Percentiles rank a stretch among this genome's conserved stretches.
phyloP scores from a whole-genome alignment of 2,797 vertebrate genomes.

The Sphaeramia orbicularis region DNA sequence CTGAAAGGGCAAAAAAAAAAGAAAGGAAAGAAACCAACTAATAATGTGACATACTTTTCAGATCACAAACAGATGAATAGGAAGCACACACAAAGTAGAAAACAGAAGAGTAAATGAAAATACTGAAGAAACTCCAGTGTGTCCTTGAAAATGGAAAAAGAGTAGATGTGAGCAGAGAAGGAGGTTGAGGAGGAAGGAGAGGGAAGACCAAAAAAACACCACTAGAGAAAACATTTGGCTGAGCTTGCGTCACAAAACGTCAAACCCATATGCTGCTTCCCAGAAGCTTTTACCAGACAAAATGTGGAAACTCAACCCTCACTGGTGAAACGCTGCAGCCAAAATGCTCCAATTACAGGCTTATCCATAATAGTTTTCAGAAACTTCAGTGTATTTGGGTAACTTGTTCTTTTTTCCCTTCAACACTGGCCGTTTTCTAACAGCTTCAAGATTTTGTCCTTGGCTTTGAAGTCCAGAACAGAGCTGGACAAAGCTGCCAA shows the following conservation, averaged over 20 bases:
- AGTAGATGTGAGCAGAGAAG: constrained; percentile 25
- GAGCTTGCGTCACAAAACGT: constrained; percentile 70
- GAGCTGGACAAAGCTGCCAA: constrained; percentile 51
- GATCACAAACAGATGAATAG: constrained; percentile 12
- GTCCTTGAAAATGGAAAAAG: constrained; percentile 22
- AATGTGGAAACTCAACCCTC: constrained; percentile 79
- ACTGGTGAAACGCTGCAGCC: constrained; percentile 49
- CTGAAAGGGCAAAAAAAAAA: constrained; percentile 2
- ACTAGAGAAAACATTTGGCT: constrained; percentile 48
- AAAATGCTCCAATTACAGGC: constrained; percentile 76
- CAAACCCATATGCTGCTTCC: constrained; percentile 70
- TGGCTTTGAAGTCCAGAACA: constrained; percentile 62
- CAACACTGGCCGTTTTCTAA: constrained; percentile 32
- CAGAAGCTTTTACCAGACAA: constrained; percentile 74
- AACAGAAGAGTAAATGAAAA: constrained; percentile 11
- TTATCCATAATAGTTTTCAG: constrained; percentile 64
- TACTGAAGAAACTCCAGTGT: constrained; percentile 4
- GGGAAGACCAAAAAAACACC: constrained; percentile 30
- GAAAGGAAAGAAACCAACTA: not conserved
- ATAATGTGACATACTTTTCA: not conserved
- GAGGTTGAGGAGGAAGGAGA: constrained; percentile 19
- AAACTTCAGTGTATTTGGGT: constrained; percentile 68
- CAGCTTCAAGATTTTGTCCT: constrained; percentile 53
- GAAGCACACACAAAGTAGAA: constrained; percentile 1
- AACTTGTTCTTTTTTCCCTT: constrained; percentile 48